Evolutionary conservation across 1,140 invertebrate species (phyloP), one percentile per base, ranked within the genome.

Genomic region (Ceratina australensis): DNA sequence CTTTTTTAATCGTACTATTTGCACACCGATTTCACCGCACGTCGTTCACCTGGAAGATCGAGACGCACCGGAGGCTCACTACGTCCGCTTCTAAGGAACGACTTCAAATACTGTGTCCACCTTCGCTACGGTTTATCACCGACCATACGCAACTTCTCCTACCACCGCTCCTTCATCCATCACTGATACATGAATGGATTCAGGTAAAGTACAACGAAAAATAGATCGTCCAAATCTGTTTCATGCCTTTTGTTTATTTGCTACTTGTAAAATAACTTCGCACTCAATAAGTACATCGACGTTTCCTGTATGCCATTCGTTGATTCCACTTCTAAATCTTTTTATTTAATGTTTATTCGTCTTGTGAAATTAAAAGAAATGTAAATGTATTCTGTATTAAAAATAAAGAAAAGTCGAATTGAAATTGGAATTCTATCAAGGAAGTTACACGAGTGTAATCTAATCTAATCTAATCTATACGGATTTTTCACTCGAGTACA

Each of bases 381-480:
- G 16, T n/a, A 54, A 52, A 26, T 22, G 8, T 33, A 57, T 52
- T 22, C 16, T 8, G 15, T 20, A 20, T 12, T 26, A 7, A 13
- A 4, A 24, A 10, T 26, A 26, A 65, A 13, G 16, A 33, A 24
- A 15, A 42, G 5, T 42, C 33, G 33, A 42, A 42, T 42, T 42
- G 22, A 59, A 56, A n/a, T 18, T 8, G n/a, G 24, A 64, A 42
- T 26, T 15, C 1, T 8, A 59, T 54, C 28, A 49, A 52, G 18
- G 67, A 66, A 57, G 1, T 16, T 10, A 22, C 24, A 56, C 26
- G 2, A 12, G 54, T 10, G 4, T 15, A 56, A 74, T 75, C n/a
- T n/a, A n/a, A 42, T 42, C 59, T 76, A 79, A 79, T 79, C 78
- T 79, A 79, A 79, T 79, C 78, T 67, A 20, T 18, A 16, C 18